Percentiles rank a stretch among this genome's conserved stretches.
Conservation (phyloP, 2,888 invertebrate species). For the Neoscelio sp. region DNA sequence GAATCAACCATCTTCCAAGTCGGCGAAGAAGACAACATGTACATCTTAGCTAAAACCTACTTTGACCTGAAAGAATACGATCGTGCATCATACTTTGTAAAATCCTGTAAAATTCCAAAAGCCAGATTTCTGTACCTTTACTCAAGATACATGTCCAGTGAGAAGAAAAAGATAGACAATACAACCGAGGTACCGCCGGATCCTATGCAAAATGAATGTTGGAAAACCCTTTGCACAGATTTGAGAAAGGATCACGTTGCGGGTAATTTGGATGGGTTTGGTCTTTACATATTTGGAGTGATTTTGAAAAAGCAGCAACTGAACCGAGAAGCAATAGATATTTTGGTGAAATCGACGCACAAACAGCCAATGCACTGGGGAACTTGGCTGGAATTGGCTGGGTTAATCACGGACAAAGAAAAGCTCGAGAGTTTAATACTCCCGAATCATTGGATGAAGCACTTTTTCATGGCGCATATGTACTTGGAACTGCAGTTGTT, state of each 20-base stretch:
- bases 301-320: conserved; percentile 95
- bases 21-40: conserved; percentile 88
- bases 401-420: conserved; percentile 92
- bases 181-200: conserved; percentile 89
- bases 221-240: conserved; percentile 85
- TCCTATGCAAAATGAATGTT: conserved; percentile 83
- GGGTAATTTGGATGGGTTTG: conserved; percentile 92
- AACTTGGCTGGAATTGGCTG: conserved; percentile 96
- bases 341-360: conserved; percentile 91
- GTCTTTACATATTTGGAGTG: conserved; percentile 95
- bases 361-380: conserved; percentile 96
- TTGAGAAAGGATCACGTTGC: conserved; percentile 85
- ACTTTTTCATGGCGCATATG: conserved; percentile 95
- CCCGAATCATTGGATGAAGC: conserved; percentile 97
- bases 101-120: conserved; percentile 88
- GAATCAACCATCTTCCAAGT: conserved; percentile 83
- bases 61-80: conserved; percentile 97
- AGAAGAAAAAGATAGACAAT: conserved; percentile 95
- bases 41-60: conserved; percentile 92
- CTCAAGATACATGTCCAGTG: conserved; percentile 93
- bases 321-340: conserved; percentile 89
- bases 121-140: conserved; percentile 94
- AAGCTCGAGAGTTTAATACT: conserved; percentile 87
- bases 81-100: conserved; percentile 91
- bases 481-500: conserved; percentile 95